A percentile compares a stretch with the other conserved stretches of the same genome.
These are phyloP conservation scores for Cynocephalus volans DNA, from an alignment of 2,113 vertebrate genomes.

Conservation along the genomic window DNA sequence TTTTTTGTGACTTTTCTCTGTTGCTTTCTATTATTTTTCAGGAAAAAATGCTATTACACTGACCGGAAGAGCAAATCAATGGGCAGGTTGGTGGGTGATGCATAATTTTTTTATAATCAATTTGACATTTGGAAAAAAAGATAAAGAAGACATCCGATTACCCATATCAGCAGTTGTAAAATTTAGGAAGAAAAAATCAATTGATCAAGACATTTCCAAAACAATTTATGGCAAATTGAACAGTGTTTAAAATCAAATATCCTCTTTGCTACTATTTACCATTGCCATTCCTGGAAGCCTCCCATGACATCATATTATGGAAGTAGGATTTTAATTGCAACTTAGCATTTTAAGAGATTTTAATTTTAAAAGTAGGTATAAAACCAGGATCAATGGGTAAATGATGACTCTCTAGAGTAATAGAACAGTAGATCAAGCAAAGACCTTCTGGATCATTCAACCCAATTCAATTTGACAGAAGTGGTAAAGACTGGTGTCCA, in stretches of 20 bases:
- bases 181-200: slow-evolving; percentile 72
- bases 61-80: slow-evolving; percentile 97
- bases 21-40: slow-evolving; percentile 90
- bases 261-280: not conserved
- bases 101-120: slow-evolving; percentile 83
- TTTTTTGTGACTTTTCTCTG: slow-evolving; percentile 77
- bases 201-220: slow-evolving; percentile 52
- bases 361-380: not conserved
- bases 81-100: slow-evolving; percentile 94
- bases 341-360: not conserved
- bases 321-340: not conserved
- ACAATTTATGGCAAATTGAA: not conserved
- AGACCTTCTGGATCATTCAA: not conserved
- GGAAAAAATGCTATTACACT: slow-evolving; percentile 99
- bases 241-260: not conserved
- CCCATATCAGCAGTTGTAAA: slow-evolving; percentile 85
- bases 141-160: not conserved
- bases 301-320: not conserved
- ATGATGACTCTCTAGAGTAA: not conserved
- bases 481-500: not conserved
- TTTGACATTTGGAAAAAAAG: slow-evolving; percentile 80
- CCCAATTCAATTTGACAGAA: not conserved
- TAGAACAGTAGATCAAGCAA: not conserved
- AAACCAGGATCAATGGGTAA: not conserved
- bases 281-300: not conserved